Evolutionary conservation across 1,140 invertebrate genomes (phyloP), one percentile per base, ranked within the genome.

Genomic region (Dendrolimus punctatus): DNA sequence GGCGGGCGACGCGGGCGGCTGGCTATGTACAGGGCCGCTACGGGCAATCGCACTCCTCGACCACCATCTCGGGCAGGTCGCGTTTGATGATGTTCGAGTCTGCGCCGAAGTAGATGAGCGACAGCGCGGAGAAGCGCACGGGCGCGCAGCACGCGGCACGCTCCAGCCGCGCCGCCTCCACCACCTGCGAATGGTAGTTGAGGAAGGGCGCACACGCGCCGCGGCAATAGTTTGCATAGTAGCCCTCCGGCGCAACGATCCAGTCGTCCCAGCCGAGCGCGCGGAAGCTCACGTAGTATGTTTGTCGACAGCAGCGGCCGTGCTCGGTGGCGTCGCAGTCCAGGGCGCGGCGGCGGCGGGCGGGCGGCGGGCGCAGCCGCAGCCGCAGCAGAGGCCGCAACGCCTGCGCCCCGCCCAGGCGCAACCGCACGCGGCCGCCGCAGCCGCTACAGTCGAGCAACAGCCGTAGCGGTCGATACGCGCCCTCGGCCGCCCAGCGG

Each of bases 1-100:
- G 66, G 62, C 60, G 61, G 62, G 64, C 64, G 68, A 69, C 70
- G 64, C 60, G 60, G 45, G 66, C 57, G 54, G 57, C 66, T 64
- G 68, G 73, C 70, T 72, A 71, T 70, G 73, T 71, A 71, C 68
- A 71, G 58, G 58, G 58, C 62, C 68, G 74, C 71, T 91, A 97
- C 53, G 95, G 94, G 87, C 97, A 98, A 51, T 96, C 96, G 87
- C 97, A 99, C 88, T 98, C 95, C 82, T 98, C 95, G 39, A 98
- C 95, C 58, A 97, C 94, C 96, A 98, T 98, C 89, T 97, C 96
- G 61, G 96, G 96, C 71, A 99, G 88, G 87, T 98, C 95, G 64
- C 95, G 90, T 82, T 97, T 97, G 76, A 98, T 95, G 74, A 98
- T 96, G 82, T 95, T 96, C 55, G 92, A 91, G 84, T 96, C 93